Percentiles rank a stretch among this genome's conserved stretches.
phyloP scores from a whole-genome alignment of 2,113 vertebrate species.

The Zosterops hypoxanthus region DNA sequence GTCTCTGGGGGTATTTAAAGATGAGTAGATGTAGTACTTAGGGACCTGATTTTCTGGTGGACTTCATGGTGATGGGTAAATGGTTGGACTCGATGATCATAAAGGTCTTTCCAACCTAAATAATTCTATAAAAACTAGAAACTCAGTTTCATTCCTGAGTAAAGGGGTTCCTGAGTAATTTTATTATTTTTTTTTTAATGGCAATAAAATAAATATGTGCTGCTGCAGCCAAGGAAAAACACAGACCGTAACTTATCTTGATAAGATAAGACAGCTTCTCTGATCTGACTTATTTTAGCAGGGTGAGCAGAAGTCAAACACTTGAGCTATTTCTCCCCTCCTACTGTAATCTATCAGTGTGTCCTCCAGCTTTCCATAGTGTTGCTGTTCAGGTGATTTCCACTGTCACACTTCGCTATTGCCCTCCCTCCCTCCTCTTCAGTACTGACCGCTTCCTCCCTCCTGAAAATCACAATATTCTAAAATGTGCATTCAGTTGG shows the following conservation, averaged over 20 bases:
- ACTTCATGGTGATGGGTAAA: not conserved
- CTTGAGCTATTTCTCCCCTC: not conserved
- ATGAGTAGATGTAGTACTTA: not conserved
- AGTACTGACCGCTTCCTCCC: accelerated
- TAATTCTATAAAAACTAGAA: not conserved
- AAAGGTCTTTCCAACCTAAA: not conserved
- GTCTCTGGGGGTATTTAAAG: not conserved
- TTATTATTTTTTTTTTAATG: not conserved
- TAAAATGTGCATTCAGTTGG: not conserved
- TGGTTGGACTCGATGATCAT: accelerated
- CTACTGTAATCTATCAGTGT: not conserved
- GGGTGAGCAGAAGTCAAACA: not conserved
- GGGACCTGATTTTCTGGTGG: not conserved
- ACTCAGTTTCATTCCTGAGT: not conserved
- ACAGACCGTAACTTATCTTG: not conserved
- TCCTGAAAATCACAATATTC: not conserved
- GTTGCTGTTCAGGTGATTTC: not conserved
- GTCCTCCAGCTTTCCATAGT: not conserved
- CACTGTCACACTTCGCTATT: not conserved
- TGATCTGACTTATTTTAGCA: not conserved
- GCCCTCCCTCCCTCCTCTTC: not conserved
- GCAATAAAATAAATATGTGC: not conserved
- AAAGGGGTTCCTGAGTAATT: not conserved
- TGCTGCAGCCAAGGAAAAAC: not conserved
- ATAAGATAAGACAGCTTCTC: not conserved